Evolutionary conservation across 2,797 vertebrate species (phyloP), one percentile per base, ranked within the genome.

Genomic region (Arrhamphus sclerolepis): DNA sequence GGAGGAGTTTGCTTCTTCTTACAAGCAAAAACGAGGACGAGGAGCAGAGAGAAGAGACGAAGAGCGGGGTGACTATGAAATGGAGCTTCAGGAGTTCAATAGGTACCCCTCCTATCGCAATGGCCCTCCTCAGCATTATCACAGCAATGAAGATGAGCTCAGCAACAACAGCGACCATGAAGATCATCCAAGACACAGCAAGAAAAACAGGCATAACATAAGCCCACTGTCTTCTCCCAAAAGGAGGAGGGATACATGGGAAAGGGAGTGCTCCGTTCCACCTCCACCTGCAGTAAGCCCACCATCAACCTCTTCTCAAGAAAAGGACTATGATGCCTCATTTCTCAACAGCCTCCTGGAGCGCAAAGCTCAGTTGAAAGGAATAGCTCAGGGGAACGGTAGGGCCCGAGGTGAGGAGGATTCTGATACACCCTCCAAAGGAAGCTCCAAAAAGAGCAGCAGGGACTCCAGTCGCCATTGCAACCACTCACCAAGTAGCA

Each of bases 1-100:
- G 78, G 96, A 97, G 46, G 95, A 95, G 84, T 95, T 96, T 17
- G 94, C 94, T 0, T 91, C 93, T 68, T 90, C 86, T 8, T 94
- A 89, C 59, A 86, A 81, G 62, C 84, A 83, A 44, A 78, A 66
- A 56, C 74, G 65, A 56, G 86, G 40, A 67, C 92, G 59, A 88
- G 90, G 0, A 84, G 31, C 44, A 4, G 83, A 93, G 3, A 89
- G 72, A 62, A 91, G 89, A 20, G 93, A 94, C 0, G 40, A 88
- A 22, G 53, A 83, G 2, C 47, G 46, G 46, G 69, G 86, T 77
- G 79, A 93, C 80, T 79, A 87, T 77, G 0, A 93, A 85, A 81
- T 86, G 89, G 88, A 92, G 63, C 70, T 7, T 77, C 87, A 16
- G 68, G 83, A 88, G 42, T 84, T 70, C 29, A 58, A 62, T 26